phyloP scores from a whole-genome alignment of 2,888 invertebrate species.

The Dynastes grantii region DNA sequence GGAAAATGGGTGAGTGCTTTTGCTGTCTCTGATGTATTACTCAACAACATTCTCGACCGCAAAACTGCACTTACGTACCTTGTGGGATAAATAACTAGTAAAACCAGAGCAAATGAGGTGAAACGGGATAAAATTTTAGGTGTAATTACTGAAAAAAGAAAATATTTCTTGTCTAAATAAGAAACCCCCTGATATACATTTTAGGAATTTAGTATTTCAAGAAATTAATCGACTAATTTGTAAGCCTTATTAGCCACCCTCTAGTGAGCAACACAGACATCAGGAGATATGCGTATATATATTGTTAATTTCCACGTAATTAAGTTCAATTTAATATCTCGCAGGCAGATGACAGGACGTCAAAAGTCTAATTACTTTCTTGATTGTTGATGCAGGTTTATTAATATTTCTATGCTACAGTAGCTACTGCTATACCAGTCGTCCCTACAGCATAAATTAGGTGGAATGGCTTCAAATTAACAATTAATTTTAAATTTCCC shows the following conservation, averaged over 20 bases:
- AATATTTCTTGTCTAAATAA: too few relatives aligned
- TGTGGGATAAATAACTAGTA: too few relatives aligned
- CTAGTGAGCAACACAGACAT: slow-evolving; percentile 16
- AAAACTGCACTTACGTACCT: too few relatives aligned
- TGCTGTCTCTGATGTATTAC: too few relatives aligned
- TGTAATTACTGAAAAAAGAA: too few relatives aligned
- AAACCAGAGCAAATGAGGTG: too few relatives aligned
- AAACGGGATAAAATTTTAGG: too few relatives aligned
- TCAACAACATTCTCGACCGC: too few relatives aligned
- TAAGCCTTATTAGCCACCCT: not conserved
- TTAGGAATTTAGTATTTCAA: too few relatives aligned
- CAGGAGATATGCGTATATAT: not conserved
- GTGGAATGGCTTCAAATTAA: slow-evolving; percentile 8
- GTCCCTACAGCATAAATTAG: not conserved
- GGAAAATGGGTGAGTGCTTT: too few relatives aligned
- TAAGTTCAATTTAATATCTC: slow-evolving; percentile 44
- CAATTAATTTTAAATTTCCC: not conserved
- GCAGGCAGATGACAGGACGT: slow-evolving; percentile 39
- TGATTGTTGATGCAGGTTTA: slow-evolving; percentile 37
- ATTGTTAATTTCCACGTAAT: slow-evolving; percentile 32
- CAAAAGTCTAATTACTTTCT: slow-evolving; percentile 41
- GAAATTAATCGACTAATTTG: slow-evolving; percentile 6
- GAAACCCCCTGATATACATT: too few relatives aligned
- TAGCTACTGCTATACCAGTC: not conserved
- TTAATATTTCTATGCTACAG: slow-evolving; percentile 19